Conservation (phyloP, 1,140 invertebrate genomes). For the Tetranychus urticae region DNA sequence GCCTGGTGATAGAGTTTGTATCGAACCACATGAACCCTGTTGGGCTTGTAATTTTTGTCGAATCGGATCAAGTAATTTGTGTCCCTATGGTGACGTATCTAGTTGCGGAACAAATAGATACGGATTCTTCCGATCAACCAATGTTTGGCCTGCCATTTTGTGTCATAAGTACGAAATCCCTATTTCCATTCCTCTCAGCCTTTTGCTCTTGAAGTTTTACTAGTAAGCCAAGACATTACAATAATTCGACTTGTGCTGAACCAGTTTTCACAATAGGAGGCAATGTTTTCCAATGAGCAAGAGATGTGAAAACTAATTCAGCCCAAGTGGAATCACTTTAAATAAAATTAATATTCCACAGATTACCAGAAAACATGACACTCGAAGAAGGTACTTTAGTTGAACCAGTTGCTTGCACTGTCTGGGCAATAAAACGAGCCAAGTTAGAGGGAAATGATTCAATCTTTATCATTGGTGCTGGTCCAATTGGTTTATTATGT, state of each 20-base stretch:
- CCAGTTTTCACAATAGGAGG: not conserved
- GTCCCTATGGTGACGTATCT: constrained; percentile 43
- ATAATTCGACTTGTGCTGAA: not conserved
- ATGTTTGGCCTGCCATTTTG: constrained; percentile 12
- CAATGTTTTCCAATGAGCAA: not conserved
- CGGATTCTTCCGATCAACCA: constrained; percentile 11
- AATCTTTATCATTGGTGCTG: constrained; percentile 68
- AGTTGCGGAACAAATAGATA: constrained; percentile 36
- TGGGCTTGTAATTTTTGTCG: constrained; percentile 60
- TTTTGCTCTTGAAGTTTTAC: no score
- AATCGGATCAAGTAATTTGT: constrained; percentile 67
- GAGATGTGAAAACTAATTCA: no score
- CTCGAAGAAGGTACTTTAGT: constrained; percentile 78
- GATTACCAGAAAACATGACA: constrained; percentile 55
- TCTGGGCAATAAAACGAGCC: constrained; percentile 65
- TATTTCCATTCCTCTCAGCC: no score
- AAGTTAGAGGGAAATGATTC: constrained; percentile 40
- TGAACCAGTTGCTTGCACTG: constrained; percentile 73
- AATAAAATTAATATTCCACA: not conserved
- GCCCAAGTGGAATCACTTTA: no score
- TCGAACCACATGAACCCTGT: constrained; percentile 77
- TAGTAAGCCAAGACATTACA: not conserved
- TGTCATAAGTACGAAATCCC: constrained; percentile 13
- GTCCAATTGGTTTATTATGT: constrained; percentile 64
- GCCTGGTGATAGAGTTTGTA: constrained; percentile 63